Conservation (phyloP, 2,797 vertebrate species). For the Nyctibius grandis region DNA sequence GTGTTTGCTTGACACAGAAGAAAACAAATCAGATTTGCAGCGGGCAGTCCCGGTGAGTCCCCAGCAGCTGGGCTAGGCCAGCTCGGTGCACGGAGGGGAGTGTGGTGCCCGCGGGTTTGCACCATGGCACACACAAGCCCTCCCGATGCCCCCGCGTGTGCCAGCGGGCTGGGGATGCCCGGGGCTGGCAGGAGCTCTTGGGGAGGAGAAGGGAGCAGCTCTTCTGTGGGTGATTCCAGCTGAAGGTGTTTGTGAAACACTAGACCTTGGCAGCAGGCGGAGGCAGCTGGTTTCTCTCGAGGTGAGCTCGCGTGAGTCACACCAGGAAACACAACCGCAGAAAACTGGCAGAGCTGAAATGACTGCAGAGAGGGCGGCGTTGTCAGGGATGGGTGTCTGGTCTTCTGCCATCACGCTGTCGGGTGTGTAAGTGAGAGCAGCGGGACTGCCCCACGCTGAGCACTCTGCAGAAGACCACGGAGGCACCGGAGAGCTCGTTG, state of each 20-base stretch:
- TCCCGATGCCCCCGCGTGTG: accelerated
- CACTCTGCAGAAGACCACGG: background rate
- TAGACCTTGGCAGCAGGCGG: background rate
- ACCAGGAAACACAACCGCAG: background rate
- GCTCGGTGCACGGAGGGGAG: background rate
- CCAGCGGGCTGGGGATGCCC: background rate
- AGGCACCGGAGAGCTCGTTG: background rate
- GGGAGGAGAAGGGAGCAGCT: background rate
- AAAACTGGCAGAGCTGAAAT: background rate
- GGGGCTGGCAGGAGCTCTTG: background rate
- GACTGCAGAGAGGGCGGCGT: background rate
- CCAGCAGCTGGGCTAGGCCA: background rate
- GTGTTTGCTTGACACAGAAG: background rate
- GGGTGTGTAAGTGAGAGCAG: background rate
- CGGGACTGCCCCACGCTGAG: accelerated
- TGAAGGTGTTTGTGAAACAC: background rate
- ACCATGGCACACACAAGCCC: accelerated
- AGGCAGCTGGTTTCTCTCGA: background rate
- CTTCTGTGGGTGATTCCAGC: background rate
- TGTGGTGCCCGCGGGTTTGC: accelerated
- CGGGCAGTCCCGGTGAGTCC: accelerated
- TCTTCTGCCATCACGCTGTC: accelerated
- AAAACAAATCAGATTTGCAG: background rate
- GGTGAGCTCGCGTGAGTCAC: background rate
- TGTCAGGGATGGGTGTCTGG: background rate